Conservation (phyloP, 2,113 vertebrate species). For the Oreochromis tanganicae region DNA sequence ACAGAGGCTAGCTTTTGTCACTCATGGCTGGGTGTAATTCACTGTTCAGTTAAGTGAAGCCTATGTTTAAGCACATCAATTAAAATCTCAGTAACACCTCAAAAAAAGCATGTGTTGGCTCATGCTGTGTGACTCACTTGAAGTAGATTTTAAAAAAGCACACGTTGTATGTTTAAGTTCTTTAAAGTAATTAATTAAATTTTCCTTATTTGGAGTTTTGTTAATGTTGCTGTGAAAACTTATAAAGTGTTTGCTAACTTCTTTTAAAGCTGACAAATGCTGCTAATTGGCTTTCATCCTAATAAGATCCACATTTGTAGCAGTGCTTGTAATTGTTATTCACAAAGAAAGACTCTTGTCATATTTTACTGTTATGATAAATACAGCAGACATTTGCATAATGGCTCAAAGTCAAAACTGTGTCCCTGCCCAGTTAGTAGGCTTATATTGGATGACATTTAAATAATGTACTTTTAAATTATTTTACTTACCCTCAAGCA, state of each 20-base stretch:
- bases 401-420: constrained; percentile 41
- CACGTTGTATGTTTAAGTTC: not conserved
- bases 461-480: constrained; percentile 40
- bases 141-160: not conserved
- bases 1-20: not conserved
- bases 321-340: constrained; percentile 33
- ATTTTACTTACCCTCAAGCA: constrained; percentile 22
- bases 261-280: constrained; percentile 13
- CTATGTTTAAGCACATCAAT: not conserved
- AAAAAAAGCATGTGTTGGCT: not conserved
- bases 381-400: constrained; percentile 37
- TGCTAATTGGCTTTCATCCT: constrained; percentile 40
- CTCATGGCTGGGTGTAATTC: not conserved
- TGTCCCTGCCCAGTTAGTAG: constrained; percentile 9
- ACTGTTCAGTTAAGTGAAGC: not conserved
- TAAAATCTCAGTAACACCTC: not conserved
- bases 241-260: not conserved
- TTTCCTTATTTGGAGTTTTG: not conserved
- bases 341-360: constrained; percentile 22
- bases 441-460: constrained; percentile 43
- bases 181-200: not conserved
- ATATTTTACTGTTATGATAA: constrained; percentile 24
- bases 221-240: not conserved
- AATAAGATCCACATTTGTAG: constrained; percentile 19
- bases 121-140: not conserved